Base-by-base conservation (phyloP, 2,113 vertebrate genomes). In the Puntigrus tetrazona region DNA sequence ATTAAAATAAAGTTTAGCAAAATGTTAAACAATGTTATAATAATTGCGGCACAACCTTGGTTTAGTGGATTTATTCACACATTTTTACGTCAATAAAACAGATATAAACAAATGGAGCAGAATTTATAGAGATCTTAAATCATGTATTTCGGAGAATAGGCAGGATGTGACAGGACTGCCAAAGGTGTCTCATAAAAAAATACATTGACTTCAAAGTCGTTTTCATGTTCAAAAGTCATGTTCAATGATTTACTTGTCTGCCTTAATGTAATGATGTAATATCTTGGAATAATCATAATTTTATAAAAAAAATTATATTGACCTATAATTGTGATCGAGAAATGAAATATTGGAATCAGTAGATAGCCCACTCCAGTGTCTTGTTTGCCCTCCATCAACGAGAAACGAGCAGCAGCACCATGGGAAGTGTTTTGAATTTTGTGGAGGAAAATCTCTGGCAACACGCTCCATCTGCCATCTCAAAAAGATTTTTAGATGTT, bases 401-500 rank as follows among this genome's bases (percentile, higher is more conserved):
- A 31, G 52, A 78, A 57, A 38, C 2, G 31, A n/a, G 75, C 52
- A 25, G 22, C 22, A 3, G 20, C 75, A 78, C 50, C 50, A 14
- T 36, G n/a, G 52, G 34, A 78, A 78, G 75, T 78, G 22, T 59
- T 13, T 18, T 78, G 34, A 59, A 57, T 78, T 59, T 34, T 38
- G 6, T 59, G 7, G 8, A 52, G 20, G 74, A 55, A 76, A 76
- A 18, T 50, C 25, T 29, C 43, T 29, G 41, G 74, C 74, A 76
- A 2, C 50, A 29, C 31, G 47, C 45, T 76, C 74, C 74, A 57
- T 41, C 75, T 57, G 52, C 50, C 50, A 78, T 59, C 52, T 57
- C 75, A 16, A 77, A 36, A 20, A 78, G 50, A 38, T 78, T 14
- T 36, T 57, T 76, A 36, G 47, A 77, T 78, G 50, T 78, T 59